phyloP scores from a whole-genome alignment of 2,797 vertebrate species.

The Eospalax fontanierii region DNA sequence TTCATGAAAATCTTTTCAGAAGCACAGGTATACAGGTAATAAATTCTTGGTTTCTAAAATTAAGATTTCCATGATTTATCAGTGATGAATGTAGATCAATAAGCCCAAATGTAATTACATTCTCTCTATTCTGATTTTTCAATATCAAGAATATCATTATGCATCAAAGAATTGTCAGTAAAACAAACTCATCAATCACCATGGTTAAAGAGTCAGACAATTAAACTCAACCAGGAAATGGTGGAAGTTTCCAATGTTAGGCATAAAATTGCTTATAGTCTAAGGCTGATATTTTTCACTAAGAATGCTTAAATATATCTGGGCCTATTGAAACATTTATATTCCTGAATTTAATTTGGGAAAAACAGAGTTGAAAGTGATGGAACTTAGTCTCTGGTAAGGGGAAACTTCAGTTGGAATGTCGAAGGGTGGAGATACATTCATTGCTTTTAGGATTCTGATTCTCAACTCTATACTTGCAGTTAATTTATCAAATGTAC shows the following conservation, averaged over 20 bases:
- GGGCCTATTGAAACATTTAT: not conserved
- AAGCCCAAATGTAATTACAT: not conserved
- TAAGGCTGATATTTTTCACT: not conserved
- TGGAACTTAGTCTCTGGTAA: slow-evolving; percentile 1
- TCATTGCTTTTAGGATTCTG: not conserved
- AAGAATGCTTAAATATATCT: slow-evolving; percentile 20
- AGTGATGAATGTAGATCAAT: not conserved
- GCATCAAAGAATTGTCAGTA: not conserved
- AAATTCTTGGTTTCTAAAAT: not conserved
- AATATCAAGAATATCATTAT: slow-evolving; percentile 45
- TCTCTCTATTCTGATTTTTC: not conserved
- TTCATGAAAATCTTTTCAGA: slow-evolving; percentile 21
- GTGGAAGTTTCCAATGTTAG: slow-evolving; percentile 6
- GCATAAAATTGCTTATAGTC: not conserved
- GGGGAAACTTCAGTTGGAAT: not conserved
- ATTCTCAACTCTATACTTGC: slow-evolving; percentile 1
- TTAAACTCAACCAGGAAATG: not conserved
- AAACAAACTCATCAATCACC: slow-evolving; percentile 34
- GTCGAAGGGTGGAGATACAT: not conserved
- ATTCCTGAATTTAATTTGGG: not conserved
- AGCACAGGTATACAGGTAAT: not conserved
- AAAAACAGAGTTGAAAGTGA: not conserved
- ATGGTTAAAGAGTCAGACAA: slow-evolving; percentile 9
- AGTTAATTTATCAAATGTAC: not conserved
- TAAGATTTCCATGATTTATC: not conserved